Conservation (phyloP, 1,140 invertebrate genomes). For the Heliconius melpomene region DNA sequence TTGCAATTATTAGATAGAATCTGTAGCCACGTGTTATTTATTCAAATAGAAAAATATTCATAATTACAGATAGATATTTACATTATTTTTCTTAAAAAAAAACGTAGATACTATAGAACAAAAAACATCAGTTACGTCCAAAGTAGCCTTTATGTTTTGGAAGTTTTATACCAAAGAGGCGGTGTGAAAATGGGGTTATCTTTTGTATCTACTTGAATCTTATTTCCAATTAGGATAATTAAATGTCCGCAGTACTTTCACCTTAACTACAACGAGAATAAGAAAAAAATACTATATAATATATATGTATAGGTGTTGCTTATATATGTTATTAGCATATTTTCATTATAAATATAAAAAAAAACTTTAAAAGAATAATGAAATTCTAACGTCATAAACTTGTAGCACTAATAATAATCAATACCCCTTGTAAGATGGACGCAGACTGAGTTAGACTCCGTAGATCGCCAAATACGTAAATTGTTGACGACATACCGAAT, state of each 20-base stretch:
- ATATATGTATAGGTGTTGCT: background rate
- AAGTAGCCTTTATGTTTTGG: background rate
- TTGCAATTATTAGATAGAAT: background rate
- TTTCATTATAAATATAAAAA: too few species aligned
- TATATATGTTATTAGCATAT: too few species aligned
- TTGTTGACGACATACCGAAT: too few species aligned
- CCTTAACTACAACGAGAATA: background rate
- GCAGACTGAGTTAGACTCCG: too few species aligned
- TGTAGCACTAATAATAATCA: too few species aligned
- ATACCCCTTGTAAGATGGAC: too few species aligned
- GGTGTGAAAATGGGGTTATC: slow-evolving; percentile 11
- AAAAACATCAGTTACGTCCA: slow-evolving; percentile 1
- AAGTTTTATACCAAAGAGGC: slow-evolving; percentile 10
- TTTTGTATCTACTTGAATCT: slow-evolving; percentile 6
- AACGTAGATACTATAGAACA: background rate
- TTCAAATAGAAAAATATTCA: background rate
- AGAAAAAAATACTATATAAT: background rate
- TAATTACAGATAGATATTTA: background rate
- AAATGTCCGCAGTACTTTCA: slow-evolving; percentile 6
- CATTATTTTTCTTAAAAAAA: background rate
- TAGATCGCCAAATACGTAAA: too few species aligned
- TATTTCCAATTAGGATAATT: slow-evolving; percentile 14
- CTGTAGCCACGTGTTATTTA: background rate
- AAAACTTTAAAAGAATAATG: too few species aligned
- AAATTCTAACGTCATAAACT: too few species aligned